A percentile compares a stretch with the other conserved stretches of the same genome.
Conservation (phyloP, 1,140 invertebrate genomes). For the Atta texana region DNA sequence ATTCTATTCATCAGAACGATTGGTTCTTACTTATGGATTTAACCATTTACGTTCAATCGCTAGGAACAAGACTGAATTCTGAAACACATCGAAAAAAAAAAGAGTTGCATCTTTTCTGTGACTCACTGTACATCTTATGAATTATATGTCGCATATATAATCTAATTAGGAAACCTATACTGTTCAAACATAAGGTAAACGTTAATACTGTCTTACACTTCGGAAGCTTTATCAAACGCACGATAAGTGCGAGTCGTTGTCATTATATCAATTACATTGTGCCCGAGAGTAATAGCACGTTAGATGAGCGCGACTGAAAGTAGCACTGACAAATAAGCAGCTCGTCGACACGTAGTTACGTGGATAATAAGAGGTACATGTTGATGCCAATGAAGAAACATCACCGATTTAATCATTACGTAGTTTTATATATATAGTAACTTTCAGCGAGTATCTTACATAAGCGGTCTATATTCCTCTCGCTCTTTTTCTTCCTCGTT, state of each 20-base stretch:
- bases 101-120: too few relatives aligned
- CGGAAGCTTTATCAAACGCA: slow-evolving; percentile 33
- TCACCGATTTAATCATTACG: slow-evolving; percentile 15
- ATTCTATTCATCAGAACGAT: too few relatives aligned
- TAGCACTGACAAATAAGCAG: slow-evolving; percentile 46
- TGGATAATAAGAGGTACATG: slow-evolving; percentile 47
- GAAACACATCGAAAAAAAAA: too few relatives aligned
- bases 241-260: slow-evolving; percentile 33
- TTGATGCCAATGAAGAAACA: slow-evolving; percentile 44
- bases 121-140: background rate
- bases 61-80: too few relatives aligned
- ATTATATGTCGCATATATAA: background rate
- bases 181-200: background rate
- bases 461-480: slow-evolving; percentile 18
- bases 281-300: slow-evolving; percentile 32
- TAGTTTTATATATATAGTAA: slow-evolving; percentile 23
- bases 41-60: too few relatives aligned
- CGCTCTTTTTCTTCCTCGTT: slow-evolving; percentile 1
- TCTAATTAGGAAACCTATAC: background rate
- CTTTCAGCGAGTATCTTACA: slow-evolving; percentile 38
- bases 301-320: slow-evolving; percentile 49
- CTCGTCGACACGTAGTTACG: slow-evolving; percentile 42
- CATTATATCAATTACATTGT: slow-evolving; percentile 56
- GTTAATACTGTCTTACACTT: slow-evolving; percentile 9
- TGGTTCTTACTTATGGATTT: too few relatives aligned